Evolutionary conservation across 92 coral and sea anemone genomes (phyloP), one percentile per base, ranked within the genome.

Genomic region (Isaurus tuberculatus): DNA sequence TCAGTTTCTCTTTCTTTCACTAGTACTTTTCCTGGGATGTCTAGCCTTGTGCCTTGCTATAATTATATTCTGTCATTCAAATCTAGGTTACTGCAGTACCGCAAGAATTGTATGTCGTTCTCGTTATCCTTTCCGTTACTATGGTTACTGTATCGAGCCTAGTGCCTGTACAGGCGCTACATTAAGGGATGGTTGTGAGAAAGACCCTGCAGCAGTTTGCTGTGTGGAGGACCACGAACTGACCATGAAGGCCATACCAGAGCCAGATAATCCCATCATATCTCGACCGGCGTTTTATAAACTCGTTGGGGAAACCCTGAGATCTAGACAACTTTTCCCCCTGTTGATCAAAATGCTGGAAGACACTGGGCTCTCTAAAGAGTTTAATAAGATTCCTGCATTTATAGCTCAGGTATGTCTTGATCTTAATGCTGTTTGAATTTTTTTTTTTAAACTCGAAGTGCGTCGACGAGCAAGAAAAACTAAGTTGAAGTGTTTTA

Each of bases 101-200:
- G 82, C 69, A 14, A 19, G 31, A 77, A 14, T 26, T n/a, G 2
- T 27, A 23, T 77, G 82, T 42, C 64, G 7, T 19, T 87, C 92
- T 28, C 88, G 63, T 51, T 89, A 89, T 48, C 7, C 86, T 16
- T 74, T 82, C n/a, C 49, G 28, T 51, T 70, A 27, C 80, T n/a
- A 19, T 72, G 95, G 95, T 27, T 37, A 72, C 57, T 89, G 87
- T 34, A 83, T 37, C 67, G 79, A 82, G 68, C 86, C 81, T 29
- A 48, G 26, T 17, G 66, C 67, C 4, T 91, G 95, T 22, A 84
- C 91, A 70, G 95, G 95, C 22, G 91, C 95, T n/a, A 83, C 89
- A 42, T 70, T 91, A 65, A 87, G 83, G 33, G 80, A 72, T 20
- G 78, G 84, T 9, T 86, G 90, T 72, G 73, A 57, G 42, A 75